These are phyloP conservation scores for Tenodera sinensis DNA, from an alignment of 2,888 invertebrate species.

Conservation along the genomic window DNA sequence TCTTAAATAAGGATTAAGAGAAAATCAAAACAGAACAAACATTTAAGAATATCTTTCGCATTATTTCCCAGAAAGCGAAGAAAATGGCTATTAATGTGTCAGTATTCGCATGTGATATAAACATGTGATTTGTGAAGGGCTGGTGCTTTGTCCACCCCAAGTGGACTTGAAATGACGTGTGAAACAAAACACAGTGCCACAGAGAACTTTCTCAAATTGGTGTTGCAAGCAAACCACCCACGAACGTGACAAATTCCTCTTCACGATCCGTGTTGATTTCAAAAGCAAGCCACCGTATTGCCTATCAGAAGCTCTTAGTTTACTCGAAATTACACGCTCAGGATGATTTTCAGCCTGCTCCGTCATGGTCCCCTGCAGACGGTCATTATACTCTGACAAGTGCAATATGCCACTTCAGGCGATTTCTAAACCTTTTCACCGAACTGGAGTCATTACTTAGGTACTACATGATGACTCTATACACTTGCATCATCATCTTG, in stretches of 20 bases:
- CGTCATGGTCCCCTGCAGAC: background rate
- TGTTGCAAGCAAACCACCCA: background rate
- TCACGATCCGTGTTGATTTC: background rate
- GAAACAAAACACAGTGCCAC: background rate
- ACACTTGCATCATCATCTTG: background rate
- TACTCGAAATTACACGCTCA: background rate
- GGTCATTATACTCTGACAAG: background rate
- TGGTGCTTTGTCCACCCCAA: too few species aligned
- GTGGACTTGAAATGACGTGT: background rate
- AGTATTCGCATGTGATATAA: too few species aligned
- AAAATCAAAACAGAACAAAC: too few species aligned
- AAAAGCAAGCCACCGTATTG: background rate
- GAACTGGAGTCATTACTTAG: background rate
- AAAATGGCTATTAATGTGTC: too few species aligned
- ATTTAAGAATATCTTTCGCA: too few species aligned
- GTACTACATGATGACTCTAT: background rate
- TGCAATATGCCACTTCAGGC: background rate
- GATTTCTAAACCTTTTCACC: background rate
- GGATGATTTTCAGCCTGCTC: too few species aligned
- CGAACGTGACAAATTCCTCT: background rate
- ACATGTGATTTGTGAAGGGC: too few species aligned
- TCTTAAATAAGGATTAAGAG: too few species aligned
- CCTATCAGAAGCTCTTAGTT: background rate
- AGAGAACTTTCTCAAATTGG: background rate
- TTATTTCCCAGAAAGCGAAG: too few species aligned